Evolutionary conservation across 2,888 invertebrate species (phyloP).

Genomic region (Dasypolia templi): DNA sequence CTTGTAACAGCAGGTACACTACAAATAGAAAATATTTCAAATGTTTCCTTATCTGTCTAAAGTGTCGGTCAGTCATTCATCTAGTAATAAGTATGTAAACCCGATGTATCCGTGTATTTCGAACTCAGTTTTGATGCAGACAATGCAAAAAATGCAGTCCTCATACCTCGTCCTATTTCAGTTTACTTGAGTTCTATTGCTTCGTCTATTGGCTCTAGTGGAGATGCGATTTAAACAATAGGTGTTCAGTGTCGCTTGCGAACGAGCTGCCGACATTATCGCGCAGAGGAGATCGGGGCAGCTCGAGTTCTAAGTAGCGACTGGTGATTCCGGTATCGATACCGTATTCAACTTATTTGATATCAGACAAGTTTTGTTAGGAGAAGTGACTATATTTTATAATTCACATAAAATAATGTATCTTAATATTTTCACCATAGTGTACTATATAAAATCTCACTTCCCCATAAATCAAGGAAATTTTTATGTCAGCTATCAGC

Average conservation of each 20-base stretch:
- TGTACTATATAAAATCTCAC: neutral
- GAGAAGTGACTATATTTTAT: neutral
- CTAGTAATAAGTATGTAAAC: neutral
- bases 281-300: constrained; percentile 5
- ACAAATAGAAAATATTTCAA: neutral
- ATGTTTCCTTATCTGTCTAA: neutral
- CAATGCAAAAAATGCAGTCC: neutral
- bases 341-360: constrained; percentile 13
- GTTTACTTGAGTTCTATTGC: constrained; percentile 25
- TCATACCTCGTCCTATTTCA: neutral
- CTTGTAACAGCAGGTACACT: neutral
- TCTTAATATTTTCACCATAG: neutral
- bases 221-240: constrained; percentile 36
- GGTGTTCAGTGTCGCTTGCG: constrained; percentile 13
- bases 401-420: neutral
- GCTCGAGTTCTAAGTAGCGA: constrained; percentile 13
- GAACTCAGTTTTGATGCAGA: neutral
- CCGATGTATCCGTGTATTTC: neutral
- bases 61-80: neutral
- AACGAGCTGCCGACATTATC: constrained; percentile 47
- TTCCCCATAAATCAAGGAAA: constrained; percentile 52
- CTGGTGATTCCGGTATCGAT: constrained; percentile 15
- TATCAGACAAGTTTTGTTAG: neutral
- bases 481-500: constrained; percentile 66
- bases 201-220: constrained; percentile 20